Evolutionary conservation across 2,797 vertebrate genomes (phyloP), one percentile per base, ranked within the genome.

Genomic region (Malacoraja senta): DNA sequence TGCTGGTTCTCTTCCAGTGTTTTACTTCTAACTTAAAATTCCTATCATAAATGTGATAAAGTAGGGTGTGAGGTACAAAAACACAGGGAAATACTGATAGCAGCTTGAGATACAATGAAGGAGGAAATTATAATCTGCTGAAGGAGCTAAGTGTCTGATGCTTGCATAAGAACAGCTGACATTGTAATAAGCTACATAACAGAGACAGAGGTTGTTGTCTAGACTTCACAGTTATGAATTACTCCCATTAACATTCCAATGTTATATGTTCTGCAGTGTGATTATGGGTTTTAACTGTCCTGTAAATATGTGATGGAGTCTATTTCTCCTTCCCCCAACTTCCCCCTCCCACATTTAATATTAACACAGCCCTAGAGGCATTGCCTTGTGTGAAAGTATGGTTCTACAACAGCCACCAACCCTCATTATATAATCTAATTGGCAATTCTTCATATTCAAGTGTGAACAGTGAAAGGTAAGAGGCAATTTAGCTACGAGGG

Each of bases 221-320:
- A 76, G 71, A 72, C 71, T 76, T 76, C 72, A 74, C 90, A 53
- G 68, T 53, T 92, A 29, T 74, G 38, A 72, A 92, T 74, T 92
- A 92, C 71, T 15, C 71, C 15, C 65, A 92, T 92, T 92, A 92
- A 92, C 74, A 92, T 92, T 92, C 90, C 71, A 76, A 24, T 53
- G 68, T 76, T 10, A n/a, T 76, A 58, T 53, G 35, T 29, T 76
- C 71, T 19, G 72, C 71, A 29, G 35, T 74, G 72, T 58, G 35
- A 76, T 74, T 92, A 76, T 44, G 24, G 32, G 44, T 92, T 29
- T 72, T 74, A 74, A 76, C 24, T 53, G 38, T 74, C 26, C 35
- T 92, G 26, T 76, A 76, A 76, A 29, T 74, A 7, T 65, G n/a
- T 17, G 15, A 68, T 32, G 63, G 58, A 84, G 58, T 84, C 26